Base-by-base conservation (phyloP, 2,888 invertebrate species). In the Chromoteleia sp. region DNA sequence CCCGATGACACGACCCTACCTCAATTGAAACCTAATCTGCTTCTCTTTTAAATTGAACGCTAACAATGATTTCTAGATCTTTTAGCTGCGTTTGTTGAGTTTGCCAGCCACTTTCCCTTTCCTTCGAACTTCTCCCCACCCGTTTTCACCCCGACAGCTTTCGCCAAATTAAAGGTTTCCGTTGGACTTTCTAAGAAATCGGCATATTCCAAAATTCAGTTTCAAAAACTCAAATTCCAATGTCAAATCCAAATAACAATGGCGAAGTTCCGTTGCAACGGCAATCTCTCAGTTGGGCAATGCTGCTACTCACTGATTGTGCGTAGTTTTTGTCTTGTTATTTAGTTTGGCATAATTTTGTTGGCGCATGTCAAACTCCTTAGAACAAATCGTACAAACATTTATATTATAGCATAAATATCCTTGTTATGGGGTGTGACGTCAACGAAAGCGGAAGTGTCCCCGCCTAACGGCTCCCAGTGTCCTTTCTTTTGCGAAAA, bases 61-160 rank as follows among this genome's bases (percentile, higher is more conserved):
- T 82, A 56, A 78, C 41, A 63, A 78, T 77, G 52, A 68, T 65
- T 70, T 77, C 12, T 63, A 73, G 74, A 73, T 77, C 56, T 71
- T 78, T 77, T 70, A 82, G 82, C 78, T 82, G 78, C 82, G 78
- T 82, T 82, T 78, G 82, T 82, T 82, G 82, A 82, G 82, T 82
- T 81, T 82, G 82, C 78, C 82, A 78, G 50, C 19, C 52, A 36
- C n/a, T 19, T 41, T 21, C 14, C 2, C 17, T 33, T 29, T 43
- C 36, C 54, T n/a, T 33, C 8, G 4, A 21, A 33, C 19, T 41
- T 45, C 12, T 41, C 48, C 77, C 33, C 6, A 10, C 43, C 71
- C 48, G 1, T 63, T 70, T 63, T 82, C 70, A 59, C 39, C 61
- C 50, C 15, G 10, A 75, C 70, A 78, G 74, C 65, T 63, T 61